Percentiles rank a stretch among this genome's conserved stretches.
These are phyloP conservation scores for Enteromius treurensis DNA, from an alignment of 2,797 vertebrate species.

Conservation along the genomic window DNA sequence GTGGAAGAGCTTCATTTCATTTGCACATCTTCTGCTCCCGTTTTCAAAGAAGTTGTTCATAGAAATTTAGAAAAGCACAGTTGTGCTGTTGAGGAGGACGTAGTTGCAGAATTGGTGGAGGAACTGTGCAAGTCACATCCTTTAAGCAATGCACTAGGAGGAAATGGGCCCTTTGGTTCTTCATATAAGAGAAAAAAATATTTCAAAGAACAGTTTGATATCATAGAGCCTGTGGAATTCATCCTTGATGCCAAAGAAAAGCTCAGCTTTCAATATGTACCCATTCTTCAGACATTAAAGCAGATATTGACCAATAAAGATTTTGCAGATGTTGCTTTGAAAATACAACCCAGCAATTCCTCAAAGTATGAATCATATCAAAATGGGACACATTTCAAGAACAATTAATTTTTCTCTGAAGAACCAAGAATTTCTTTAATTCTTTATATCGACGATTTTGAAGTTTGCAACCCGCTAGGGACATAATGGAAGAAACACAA, in stretches of 20 bases:
- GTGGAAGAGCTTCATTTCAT: constrained; percentile 20
- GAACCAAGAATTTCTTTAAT: constrained; percentile 22
- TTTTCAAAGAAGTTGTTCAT: constrained; percentile 1
- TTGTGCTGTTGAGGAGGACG: not conserved
- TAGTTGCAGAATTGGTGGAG: constrained; percentile 23
- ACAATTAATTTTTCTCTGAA: constrained; percentile 2
- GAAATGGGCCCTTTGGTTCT: too few relatives aligned
- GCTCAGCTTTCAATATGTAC: constrained; percentile 15
- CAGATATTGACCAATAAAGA: constrained; percentile 16
- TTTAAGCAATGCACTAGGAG: not conserved
- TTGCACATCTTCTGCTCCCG: constrained; percentile 4
- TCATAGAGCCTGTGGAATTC: constrained; percentile 6
- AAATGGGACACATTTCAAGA: not conserved
- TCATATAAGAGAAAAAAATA: not conserved
- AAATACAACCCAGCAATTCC: not conserved
- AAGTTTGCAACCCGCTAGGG: constrained; percentile 13
- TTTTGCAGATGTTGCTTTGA: constrained; percentile 15
- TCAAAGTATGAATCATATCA: constrained; percentile 8
- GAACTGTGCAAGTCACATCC: constrained; percentile 12
- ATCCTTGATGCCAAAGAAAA: constrained; percentile 6
- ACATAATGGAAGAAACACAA: not conserved
- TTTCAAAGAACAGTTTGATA: not conserved
- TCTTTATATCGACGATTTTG: not conserved
- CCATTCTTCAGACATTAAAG: constrained; percentile 18
- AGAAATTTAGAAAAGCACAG: constrained; percentile 15